Base-by-base conservation (phyloP, 2,113 vertebrate genomes). In the Hyaena hyaena region DNA sequence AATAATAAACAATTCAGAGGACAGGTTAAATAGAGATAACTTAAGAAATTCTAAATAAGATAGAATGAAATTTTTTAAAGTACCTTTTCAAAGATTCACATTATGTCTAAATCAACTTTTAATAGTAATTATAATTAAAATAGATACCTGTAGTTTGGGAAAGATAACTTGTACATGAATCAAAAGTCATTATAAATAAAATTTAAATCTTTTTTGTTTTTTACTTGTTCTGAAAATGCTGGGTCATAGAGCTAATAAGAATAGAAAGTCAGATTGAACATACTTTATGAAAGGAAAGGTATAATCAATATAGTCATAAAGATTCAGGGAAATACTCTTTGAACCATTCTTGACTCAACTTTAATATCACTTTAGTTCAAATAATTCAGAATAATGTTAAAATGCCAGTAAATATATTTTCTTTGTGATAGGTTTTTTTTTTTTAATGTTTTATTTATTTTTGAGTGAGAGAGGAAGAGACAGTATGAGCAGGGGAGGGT, bases 91-190 rank as follows among this genome's bases (percentile, higher is more conserved):
- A 1, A 53, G 15, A 97, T 88, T 92, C 58, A 93, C 71, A 69
- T 85, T 84, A 69, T 24, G 4, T 87, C 89, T 95, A 94, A 97
- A 39, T 94, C 4, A 95, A 94, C 68, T 91, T 94, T 90, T 95
- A 90, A 85, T 88, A 95, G 10, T 93, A 87, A 80, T 81, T 93
- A 79, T 82, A 97, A 48, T 81, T 97, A 93, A 93, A 90, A 93
- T 74, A 87, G 14, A 92, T 95, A 87, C 17, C 28, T 68, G 21
- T 89, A 90, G 92, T 63, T 94, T 94, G 68, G 2, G 55, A 79
- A 81, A 23, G 50, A 71, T 82, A 88, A 84, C 33, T 90, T 94
- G 73, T 96, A 68, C 94, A 1, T 97, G 66, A 93, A 39, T 96
- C 35, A 89, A 39, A 88, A 76, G 21, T 92, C 76, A 79, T 77